phyloP scores from a whole-genome alignment of 1,140 invertebrate genomes.

The Hermetia illucens region DNA sequence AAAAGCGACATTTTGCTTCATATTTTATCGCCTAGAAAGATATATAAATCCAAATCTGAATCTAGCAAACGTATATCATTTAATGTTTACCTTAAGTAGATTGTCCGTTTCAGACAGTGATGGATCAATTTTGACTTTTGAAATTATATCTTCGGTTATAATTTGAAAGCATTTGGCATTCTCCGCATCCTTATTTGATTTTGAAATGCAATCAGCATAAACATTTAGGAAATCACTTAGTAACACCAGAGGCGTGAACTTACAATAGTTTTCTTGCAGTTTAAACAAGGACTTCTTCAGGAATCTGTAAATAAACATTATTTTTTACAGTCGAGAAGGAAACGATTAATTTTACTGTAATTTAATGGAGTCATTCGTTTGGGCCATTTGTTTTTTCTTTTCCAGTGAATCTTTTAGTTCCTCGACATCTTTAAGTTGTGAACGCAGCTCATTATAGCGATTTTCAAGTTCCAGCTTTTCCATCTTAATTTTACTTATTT shows the following conservation, averaged over 20 bases:
- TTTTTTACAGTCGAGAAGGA: not conserved
- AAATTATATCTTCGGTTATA: slow-evolving; percentile 2
- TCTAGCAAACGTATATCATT: no score
- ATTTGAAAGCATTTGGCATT: not conserved
- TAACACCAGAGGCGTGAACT: slow-evolving; percentile 28
- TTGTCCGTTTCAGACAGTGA: no score
- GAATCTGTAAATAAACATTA: slow-evolving; percentile 16
- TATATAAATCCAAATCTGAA: no score
- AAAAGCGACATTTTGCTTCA: slow-evolving; percentile 18
- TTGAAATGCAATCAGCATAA: no score
- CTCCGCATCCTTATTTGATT: no score
- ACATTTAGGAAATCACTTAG: slow-evolving; percentile 25
- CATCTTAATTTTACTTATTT: slow-evolving; percentile 13
- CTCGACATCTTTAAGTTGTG: no score
- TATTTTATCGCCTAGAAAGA: slow-evolving; percentile 16
- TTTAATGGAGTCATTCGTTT: slow-evolving; percentile 19
- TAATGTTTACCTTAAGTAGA: no score
- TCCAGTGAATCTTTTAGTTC: no score
- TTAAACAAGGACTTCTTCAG: slow-evolving; percentile 19
- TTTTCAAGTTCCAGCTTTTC: slow-evolving; percentile 17
- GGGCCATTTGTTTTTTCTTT: slow-evolving; percentile 6
- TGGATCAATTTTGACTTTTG: not conserved
- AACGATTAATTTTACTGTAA: no score
- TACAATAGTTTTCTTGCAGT: slow-evolving; percentile 27
- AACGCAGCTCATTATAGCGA: no score